A percentile compares a stretch with the other conserved stretches of the same genome.
Conservation (phyloP, 2,113 vertebrate genomes). For the Hyla sarda region DNA sequence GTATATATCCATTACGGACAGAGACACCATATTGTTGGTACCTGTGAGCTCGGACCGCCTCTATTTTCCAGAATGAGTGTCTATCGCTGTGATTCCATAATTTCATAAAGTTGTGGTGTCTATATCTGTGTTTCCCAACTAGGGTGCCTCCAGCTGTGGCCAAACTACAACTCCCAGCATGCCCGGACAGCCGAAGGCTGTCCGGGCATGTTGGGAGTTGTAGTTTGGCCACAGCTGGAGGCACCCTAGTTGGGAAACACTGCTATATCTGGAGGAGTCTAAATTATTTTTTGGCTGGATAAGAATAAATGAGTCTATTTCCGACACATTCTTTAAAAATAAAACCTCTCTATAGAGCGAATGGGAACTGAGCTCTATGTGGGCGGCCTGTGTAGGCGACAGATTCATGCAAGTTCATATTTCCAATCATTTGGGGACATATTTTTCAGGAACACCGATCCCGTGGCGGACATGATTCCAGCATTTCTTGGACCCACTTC, state of each 20-base stretch:
- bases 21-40: too few relatives aligned
- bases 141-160: too few relatives aligned
- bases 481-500: slow-evolving; percentile 74
- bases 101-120: too few relatives aligned
- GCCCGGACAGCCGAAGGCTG: too few relatives aligned
- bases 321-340: neutral
- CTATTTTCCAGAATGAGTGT: too few relatives aligned
- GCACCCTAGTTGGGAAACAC: too few relatives aligned
- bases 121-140: too few relatives aligned
- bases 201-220: too few relatives aligned
- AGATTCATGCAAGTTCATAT: neutral
- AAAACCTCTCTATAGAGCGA: neutral
- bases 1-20: neutral
- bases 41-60: too few relatives aligned
- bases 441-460: slow-evolving; percentile 69
- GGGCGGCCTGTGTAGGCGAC: neutral
- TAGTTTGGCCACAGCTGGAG: too few relatives aligned
- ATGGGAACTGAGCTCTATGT: neutral
- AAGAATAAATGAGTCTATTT: neutral
- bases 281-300: neutral
- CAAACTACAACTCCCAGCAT: too few relatives aligned
- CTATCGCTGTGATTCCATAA: too few relatives aligned
- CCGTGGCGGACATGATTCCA: slow-evolving; percentile 71
- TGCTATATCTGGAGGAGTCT: neutral
- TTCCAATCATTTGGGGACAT: neutral